phyloP scores from a whole-genome alignment of 2,113 vertebrate genomes.

The Petromus typicus region DNA sequence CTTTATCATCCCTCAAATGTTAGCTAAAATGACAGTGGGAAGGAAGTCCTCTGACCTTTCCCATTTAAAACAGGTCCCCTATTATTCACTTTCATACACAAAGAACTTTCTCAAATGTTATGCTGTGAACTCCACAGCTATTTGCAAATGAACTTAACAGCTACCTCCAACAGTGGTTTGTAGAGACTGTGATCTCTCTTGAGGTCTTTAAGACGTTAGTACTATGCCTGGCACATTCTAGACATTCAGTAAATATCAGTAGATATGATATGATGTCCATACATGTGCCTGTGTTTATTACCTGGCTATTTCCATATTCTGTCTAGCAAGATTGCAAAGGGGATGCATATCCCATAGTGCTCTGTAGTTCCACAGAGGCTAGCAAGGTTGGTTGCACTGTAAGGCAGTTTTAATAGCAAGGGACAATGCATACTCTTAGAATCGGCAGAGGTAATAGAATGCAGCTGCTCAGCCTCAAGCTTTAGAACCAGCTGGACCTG shows the following conservation, averaged over 20 bases:
- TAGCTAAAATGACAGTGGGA: not conserved
- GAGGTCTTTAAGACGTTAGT: not conserved
- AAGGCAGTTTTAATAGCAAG: not conserved
- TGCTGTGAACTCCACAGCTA: not conserved
- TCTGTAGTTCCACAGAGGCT: not conserved
- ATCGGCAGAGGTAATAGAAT: not conserved
- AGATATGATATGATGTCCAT: not conserved
- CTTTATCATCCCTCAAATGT: conserved; percentile 6
- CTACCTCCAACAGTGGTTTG: not conserved
- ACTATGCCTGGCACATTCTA: not conserved
- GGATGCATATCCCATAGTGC: not conserved
- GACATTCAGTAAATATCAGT: not conserved
- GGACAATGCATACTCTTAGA: not conserved
- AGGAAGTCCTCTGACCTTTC: not conserved
- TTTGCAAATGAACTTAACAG: not conserved
- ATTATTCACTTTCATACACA: not conserved
- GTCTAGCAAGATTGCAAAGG: not conserved
- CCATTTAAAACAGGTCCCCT: not conserved
- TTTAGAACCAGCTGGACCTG: not conserved
- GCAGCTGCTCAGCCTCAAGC: not conserved
- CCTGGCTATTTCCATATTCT: not conserved
- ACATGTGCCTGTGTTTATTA: not conserved
- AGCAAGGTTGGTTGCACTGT: not conserved
- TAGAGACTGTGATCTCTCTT: not conserved
- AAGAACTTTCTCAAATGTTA: not conserved